Percentiles rank a stretch among this genome's conserved stretches.
Evolutionary conservation across 2,888 invertebrate species (phyloP).

Genomic region (Caenorhabditis becei): DNA sequence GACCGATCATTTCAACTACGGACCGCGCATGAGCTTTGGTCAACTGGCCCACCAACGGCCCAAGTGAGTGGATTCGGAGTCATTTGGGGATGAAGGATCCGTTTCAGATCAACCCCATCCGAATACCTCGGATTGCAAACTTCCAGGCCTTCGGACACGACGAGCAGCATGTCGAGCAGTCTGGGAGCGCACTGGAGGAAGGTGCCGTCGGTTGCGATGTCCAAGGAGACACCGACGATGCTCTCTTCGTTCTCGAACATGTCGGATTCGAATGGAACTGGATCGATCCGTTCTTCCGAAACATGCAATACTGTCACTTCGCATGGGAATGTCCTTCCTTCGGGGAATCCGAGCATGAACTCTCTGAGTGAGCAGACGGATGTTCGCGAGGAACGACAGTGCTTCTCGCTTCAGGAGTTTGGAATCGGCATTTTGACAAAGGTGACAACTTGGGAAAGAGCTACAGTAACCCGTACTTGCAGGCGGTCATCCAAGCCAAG

Average conservation of each 20-base stretch:
- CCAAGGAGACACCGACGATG: no score
- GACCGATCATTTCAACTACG: conserved; percentile 30
- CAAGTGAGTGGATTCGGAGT: not conserved
- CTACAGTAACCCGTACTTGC: not conserved
- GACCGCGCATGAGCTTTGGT: conserved; percentile 18
- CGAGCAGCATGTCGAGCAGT: no score
- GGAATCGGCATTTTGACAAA: conserved; percentile 6
- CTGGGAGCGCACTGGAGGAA: conserved; percentile 36
- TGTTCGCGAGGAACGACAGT: conserved; percentile 15
- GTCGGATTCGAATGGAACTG: no score
- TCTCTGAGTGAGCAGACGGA: conserved; percentile 16
- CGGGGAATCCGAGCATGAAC: not conserved
- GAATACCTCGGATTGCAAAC: no score
- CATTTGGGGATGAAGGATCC: not conserved
- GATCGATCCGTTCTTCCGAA: no score
- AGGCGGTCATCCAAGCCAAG: no score
- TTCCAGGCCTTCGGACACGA: no score
- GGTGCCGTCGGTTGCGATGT: no score
- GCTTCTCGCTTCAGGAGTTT: conserved; percentile 16
- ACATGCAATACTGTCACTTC: not conserved
- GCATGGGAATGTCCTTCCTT: no score
- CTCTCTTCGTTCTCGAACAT: not conserved
- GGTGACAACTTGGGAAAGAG: not conserved
- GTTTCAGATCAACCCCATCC: no score
- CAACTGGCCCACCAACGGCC: not conserved